Evolutionary conservation across 2,888 invertebrate genomes (phyloP).

Genomic region (Amphipyra berbera): DNA sequence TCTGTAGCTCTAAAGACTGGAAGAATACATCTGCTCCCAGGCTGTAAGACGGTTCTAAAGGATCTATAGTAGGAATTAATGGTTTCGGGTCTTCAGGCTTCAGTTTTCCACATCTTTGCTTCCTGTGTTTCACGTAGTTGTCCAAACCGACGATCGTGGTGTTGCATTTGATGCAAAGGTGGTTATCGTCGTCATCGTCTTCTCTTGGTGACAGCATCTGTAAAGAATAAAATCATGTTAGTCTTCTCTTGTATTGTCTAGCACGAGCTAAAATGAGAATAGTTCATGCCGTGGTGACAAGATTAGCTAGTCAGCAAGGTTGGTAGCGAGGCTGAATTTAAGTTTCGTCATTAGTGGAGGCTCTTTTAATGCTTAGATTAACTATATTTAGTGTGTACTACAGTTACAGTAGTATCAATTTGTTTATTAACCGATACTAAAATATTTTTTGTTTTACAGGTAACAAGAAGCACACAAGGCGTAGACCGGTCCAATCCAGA

Average conservation of each 20-base stretch:
- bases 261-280: no score
- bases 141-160: conserved; percentile 95
- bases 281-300: no score
- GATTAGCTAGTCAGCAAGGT: no score
- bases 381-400: no score
- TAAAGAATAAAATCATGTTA: conserved; percentile 38
- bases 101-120: conserved; percentile 91
- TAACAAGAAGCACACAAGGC: background rate
- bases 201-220: conserved; percentile 89
- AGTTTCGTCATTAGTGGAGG: no score
- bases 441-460: background rate
- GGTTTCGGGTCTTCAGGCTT: conserved; percentile 69
- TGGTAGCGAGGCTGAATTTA: no score
- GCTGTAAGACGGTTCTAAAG: conserved; percentile 87
- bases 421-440: background rate
- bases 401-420: background rate
- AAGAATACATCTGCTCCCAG: conserved; percentile 96
- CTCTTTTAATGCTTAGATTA: no score
- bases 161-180: conserved; percentile 96
- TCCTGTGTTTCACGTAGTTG: conserved; percentile 95
- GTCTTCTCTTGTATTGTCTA: no score
- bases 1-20: conserved; percentile 94
- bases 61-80: conserved; percentile 76
- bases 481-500: no score
- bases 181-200: conserved; percentile 95